Evolutionary conservation across 2,113 vertebrate species (phyloP).

Genomic region (Pachycephala philippinensis): DNA sequence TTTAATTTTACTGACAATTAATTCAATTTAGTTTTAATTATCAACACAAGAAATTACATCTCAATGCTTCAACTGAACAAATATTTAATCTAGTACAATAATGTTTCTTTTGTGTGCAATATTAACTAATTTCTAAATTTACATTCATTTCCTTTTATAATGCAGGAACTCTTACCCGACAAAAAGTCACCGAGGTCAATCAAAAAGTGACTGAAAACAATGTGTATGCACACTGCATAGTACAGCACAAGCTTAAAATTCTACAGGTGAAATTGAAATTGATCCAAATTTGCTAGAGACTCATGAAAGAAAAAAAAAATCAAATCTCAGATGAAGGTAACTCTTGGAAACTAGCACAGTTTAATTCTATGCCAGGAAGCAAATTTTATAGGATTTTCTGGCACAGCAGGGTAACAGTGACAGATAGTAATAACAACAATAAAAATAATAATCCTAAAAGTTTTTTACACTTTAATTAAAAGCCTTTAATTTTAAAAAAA

Average conservation of each 20-base stretch:
- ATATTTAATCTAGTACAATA: neutral
- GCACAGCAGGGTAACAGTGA: neutral
- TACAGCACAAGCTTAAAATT: neutral
- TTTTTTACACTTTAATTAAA: neutral
- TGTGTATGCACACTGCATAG: neutral
- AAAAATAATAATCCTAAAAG: too few species aligned
- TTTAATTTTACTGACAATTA: neutral
- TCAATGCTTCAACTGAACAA: neutral
- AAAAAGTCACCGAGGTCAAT: neutral
- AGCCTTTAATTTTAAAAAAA: neutral
- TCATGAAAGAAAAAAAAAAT: neutral
- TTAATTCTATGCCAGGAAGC: neutral
- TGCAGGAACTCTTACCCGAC: neutral
- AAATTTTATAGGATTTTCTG: neutral
- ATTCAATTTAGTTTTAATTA: neutral
- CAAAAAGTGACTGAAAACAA: neutral
- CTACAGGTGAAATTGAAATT: neutral
- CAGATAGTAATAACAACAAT: neutral
- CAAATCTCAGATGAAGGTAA: neutral
- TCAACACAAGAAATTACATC: neutral
- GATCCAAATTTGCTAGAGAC: neutral
- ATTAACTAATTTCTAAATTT: neutral
- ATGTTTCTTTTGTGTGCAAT: neutral
- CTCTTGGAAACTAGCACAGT: neutral
- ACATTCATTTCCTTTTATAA: neutral